A percentile compares a stretch with the other conserved stretches of the same genome.
These are phyloP conservation scores for Etheostoma spectabile DNA, from an alignment of 2,113 vertebrate genomes.

Conservation along the genomic window DNA sequence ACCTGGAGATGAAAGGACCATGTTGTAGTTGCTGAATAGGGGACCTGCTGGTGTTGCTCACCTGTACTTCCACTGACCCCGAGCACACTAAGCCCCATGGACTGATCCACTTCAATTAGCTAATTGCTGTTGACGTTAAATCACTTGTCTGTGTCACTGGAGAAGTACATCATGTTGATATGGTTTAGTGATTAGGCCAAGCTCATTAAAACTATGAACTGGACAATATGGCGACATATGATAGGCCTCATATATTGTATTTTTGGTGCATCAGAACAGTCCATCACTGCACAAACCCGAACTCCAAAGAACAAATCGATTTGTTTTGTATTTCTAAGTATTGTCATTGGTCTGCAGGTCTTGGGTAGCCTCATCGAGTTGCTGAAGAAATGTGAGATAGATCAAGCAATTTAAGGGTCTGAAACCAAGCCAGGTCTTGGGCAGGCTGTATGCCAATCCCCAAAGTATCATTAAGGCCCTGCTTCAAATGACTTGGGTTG, in stretches of 20 bases:
- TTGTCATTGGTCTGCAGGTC: background rate
- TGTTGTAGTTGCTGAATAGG: conserved; percentile 40
- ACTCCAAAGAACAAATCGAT: background rate
- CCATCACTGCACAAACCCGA: background rate
- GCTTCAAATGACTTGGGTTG: background rate
- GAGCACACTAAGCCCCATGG: conserved; percentile 22
- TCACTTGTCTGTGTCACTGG: conserved; percentile 43
- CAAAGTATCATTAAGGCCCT: background rate
- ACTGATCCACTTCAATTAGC: conserved; percentile 52
- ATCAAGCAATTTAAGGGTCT: background rate
- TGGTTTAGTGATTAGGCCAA: conserved; percentile 38
- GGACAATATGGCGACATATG: conserved; percentile 16
- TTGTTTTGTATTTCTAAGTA: background rate
- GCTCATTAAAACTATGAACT: conserved; percentile 33
- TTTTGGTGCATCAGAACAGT: background rate
- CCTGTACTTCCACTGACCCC: conserved; percentile 50
- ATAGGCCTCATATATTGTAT: background rate
- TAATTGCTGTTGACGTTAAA: conserved; percentile 53
- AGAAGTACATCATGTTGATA: conserved; percentile 37
- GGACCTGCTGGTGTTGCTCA: conserved; percentile 28
- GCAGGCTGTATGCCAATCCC: background rate
- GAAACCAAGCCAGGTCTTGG: background rate
- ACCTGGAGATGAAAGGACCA: conserved; percentile 33
- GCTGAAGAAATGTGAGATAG: background rate
- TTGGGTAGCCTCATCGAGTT: background rate